These are phyloP conservation scores for Drosophila obscura DNA, from an alignment of 1,140 invertebrate species.

Conservation along the genomic window DNA sequence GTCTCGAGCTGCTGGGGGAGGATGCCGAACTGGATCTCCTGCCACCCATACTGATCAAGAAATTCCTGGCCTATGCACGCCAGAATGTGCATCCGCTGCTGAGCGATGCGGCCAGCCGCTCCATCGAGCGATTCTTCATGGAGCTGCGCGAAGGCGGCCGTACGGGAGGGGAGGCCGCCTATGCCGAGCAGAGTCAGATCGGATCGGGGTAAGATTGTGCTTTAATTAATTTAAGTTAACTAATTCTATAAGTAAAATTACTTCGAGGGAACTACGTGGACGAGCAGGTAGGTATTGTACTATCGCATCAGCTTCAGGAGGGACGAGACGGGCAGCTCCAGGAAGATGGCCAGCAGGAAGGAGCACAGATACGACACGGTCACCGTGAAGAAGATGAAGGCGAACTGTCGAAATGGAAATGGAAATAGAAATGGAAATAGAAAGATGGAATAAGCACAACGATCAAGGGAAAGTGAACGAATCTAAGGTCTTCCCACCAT, in stretches of 20 bases:
- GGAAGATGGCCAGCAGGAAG: conserved; percentile 81
- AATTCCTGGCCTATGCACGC: conserved; percentile 95
- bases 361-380: conserved; percentile 74
- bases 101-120: conserved; percentile 87
- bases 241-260: conserved; percentile 6
- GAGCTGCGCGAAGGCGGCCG: conserved; percentile 86
- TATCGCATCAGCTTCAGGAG: conserved; percentile 85
- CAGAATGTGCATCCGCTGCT: conserved; percentile 94
- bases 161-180: neutral
- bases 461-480: neutral
- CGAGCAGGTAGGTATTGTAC: neutral
- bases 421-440: neutral
- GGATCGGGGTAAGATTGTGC: conserved; percentile 54
- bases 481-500: conserved; percentile 51
- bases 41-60: conserved; percentile 90
- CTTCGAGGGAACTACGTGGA: conserved; percentile 6
- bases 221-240: conserved; percentile 52
- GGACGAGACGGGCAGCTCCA: conserved; percentile 84
- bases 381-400: conserved; percentile 73
- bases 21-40: conserved; percentile 89
- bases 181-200: conserved; percentile 49
- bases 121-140: conserved; percentile 93
- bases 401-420: conserved; percentile 49
- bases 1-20: conserved; percentile 84
- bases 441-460: neutral